phyloP scores from a whole-genome alignment of 2,113 vertebrate genomes.

The Cichladusa arquata region DNA sequence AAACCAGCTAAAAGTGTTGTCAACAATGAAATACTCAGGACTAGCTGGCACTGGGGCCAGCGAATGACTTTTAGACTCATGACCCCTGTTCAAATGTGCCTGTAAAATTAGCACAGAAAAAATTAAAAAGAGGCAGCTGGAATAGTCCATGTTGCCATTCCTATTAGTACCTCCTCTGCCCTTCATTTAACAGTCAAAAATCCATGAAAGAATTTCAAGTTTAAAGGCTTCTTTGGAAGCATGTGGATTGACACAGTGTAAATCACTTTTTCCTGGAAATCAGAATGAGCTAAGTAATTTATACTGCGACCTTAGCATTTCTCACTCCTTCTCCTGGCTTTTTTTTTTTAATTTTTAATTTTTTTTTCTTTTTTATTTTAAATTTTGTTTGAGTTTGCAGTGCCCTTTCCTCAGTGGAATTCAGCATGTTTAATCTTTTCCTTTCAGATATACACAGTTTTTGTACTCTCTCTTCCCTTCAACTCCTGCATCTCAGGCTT shows the following conservation, averaged over 20 bases:
- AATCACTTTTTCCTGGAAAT: background rate
- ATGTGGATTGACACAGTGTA: background rate
- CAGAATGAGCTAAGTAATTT: background rate
- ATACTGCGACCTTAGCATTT: background rate
- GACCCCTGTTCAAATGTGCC: background rate
- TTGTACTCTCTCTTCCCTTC: background rate
- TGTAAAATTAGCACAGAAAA: background rate
- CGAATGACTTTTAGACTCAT: background rate
- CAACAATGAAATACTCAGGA: background rate
- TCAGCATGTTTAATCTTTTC: background rate
- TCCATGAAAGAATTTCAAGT: background rate
- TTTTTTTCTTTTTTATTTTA: background rate
- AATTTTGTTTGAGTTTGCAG: background rate
- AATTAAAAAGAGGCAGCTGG: background rate
- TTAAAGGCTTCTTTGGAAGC: background rate
- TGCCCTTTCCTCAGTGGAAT: background rate
- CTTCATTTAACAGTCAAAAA: background rate
- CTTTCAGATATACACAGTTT: background rate
- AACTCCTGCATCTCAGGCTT: background rate
- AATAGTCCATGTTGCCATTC: background rate
- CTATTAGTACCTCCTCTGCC: background rate
- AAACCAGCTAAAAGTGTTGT: background rate
- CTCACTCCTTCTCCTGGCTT: background rate
- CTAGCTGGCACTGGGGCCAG: background rate
- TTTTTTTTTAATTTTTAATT: background rate